Evolutionary conservation across 2,888 invertebrate genomes (phyloP), one percentile per base, ranked within the genome.

Genomic region (Dascillus cervinus): DNA sequence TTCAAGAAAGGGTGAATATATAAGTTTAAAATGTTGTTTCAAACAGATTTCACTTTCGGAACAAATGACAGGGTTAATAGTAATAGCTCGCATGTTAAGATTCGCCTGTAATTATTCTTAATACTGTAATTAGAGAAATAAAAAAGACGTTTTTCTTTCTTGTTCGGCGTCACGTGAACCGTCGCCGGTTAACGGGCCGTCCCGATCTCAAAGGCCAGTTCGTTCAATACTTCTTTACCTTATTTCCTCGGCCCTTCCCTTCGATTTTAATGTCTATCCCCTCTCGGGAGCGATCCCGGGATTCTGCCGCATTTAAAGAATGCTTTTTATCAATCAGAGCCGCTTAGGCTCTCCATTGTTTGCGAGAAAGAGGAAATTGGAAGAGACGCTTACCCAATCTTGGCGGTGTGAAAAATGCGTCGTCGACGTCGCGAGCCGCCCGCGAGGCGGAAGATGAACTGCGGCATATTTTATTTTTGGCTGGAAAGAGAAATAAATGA

Each of bases 151-250:
- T 30, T 33, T n/a, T n/a, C n/a, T n/a, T n/a, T n/a, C n/a, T n/a
- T n/a, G n/a, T n/a, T n/a, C n/a, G n/a, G n/a, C n/a, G n/a, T n/a
- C n/a, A n/a, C n/a, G n/a, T n/a, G n/a, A n/a, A n/a, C n/a, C n/a
- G n/a, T n/a, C n/a, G n/a, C n/a, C 17, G 17, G 8, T 6, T 8
- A 17, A 17, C 17, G 28, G 27, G 27, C 34, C 37, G 37, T 37
- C 39, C n/a, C n/a, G n/a, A 41, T 48, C 45, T 44, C 43, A 50
- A 53, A 50, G 53, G 53, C 50, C 50, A 53, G 53, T 53, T 49
- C 55, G 56, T 57, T 58, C 58, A 57, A 58, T 58, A 57, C 58
- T 56, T 56, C 53, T 52, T 55, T 50, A 53, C 54, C 52, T 56
- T 53, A 53, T 55, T 52, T 55, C 47, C 51, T 8, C 48, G 50